Evolutionary conservation across 2,888 invertebrate species (phyloP).

Genomic region (Apotomis capreana): DNA sequence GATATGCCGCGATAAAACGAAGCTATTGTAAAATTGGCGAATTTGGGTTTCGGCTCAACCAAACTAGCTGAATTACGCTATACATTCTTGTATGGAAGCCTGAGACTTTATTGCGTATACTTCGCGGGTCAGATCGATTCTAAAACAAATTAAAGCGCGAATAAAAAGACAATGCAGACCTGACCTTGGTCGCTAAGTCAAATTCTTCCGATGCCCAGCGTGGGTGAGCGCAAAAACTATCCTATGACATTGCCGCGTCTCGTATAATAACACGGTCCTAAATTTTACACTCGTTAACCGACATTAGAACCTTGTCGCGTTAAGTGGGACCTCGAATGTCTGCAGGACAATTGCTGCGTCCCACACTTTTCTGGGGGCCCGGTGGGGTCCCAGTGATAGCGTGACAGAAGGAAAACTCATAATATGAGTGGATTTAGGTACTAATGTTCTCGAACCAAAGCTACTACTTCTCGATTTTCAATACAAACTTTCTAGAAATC

Average conservation of each 20-base stretch:
- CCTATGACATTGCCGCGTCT: conserved; percentile 74
- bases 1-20: too few species aligned
- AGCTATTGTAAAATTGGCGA: too few species aligned
- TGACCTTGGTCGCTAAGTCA: conserved; percentile 79
- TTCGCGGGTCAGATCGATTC: conserved; percentile 12
- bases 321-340: conserved; percentile 62
- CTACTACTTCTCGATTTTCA: too few species aligned
- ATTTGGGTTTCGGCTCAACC: too few species aligned
- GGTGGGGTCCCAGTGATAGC: conserved; percentile 52
- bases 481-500: too few species aligned
- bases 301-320: conserved; percentile 65
- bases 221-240: conserved; percentile 82
- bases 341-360: conserved; percentile 78
- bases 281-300: conserved; percentile 39
- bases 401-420: conserved; percentile 31
- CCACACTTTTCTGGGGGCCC: conserved; percentile 66
- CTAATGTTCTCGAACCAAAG: too few species aligned
- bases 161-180: conserved; percentile 75
- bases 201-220: conserved; percentile 78
- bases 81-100: too few species aligned
- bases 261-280: conserved; percentile 64
- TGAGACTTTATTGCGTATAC: neutral
- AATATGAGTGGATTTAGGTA: too few species aligned
- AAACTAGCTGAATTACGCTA: too few species aligned
- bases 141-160: conserved; percentile 17